Evolutionary conservation across 2,888 invertebrate genomes (phyloP), one percentile per base, ranked within the genome.

Genomic region (Ophion ventricosus): DNA sequence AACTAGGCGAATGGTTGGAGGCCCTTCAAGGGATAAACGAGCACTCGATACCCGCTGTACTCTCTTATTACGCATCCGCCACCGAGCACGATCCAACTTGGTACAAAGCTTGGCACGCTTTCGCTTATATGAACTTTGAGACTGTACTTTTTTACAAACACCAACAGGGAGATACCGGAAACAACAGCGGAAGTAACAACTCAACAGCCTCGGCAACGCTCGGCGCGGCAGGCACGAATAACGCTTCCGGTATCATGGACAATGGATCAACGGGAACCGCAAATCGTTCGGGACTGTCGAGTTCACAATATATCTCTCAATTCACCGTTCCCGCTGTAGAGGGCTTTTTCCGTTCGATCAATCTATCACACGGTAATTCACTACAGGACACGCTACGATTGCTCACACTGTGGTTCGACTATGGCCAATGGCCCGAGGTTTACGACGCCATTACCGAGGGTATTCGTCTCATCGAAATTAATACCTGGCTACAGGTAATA

Each of bases 401-500:
- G 81, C 94, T 99, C 57, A 99, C 99, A 0, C 94, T 99, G 1
- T 99, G 99, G 98, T 99, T 99, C 92, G 99, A 99, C 92, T 98
- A 98, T 91, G 99, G 99, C 0, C 98, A 99, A 87, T 96, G 97
- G 94, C 96, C 97, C 0, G 98, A 98, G 88, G 99, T 99, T 0
- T 97, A 98, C 91, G 98, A 99, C 87, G 98, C 98, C 0, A 95
- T 99, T 57, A 95, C 96, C 0, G 98, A 98, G 88, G 99, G 99
- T 0, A 97, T 99, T 87, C 96, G 97, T 88, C 95, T 97, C 1
- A 98, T 99, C 59, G 98, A 99, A 91, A 98, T 99, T 84, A 98
- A 99, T 91, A 99, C 99, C 2, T 99, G 99, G 99, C 95, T 99
- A 11, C 99, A 99, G 95, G 99, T 99, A 0, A 99, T 99, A 88